Percentiles rank a stretch among this genome's conserved stretches.
phyloP scores from a whole-genome alignment of 2,113 vertebrate genomes.

The Eptesicus fuscus region DNA sequence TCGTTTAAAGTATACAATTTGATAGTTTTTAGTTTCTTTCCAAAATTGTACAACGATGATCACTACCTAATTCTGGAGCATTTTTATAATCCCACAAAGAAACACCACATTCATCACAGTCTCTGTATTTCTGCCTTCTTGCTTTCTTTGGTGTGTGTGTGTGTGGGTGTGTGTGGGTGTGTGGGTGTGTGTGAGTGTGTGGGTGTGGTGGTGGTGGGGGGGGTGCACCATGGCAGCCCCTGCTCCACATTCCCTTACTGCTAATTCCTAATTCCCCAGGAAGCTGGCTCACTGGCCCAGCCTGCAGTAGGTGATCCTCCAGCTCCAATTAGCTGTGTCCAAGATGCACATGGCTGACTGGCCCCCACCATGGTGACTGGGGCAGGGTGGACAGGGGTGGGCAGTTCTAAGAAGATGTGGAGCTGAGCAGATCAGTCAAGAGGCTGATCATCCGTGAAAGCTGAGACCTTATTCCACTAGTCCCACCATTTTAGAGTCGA shows the following conservation, averaged over 20 bases:
- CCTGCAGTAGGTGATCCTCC: neutral
- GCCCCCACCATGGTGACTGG: neutral
- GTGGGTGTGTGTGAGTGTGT: too few relatives aligned
- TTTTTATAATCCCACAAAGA: neutral
- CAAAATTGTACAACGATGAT: neutral
- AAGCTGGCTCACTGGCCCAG: neutral
- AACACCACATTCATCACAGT: rapidly evolving
- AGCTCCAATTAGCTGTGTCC: neutral
- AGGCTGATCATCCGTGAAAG: neutral
- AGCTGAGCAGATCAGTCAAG: neutral
- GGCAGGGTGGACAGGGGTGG: neutral
- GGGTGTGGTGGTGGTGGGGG: too few relatives aligned
- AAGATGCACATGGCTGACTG: neutral
- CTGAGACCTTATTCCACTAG: neutral
- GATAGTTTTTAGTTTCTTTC: neutral
- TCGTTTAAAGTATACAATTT: neutral
- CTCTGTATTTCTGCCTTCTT: neutral
- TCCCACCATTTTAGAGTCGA: neutral
- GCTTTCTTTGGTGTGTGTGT: neutral
- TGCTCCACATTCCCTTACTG: neutral
- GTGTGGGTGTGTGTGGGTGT: too few relatives aligned
- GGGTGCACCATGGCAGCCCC: neutral
- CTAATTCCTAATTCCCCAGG: neutral
- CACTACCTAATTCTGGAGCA: neutral
- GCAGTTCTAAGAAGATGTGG: neutral